phyloP scores from a whole-genome alignment of 2,888 invertebrate species.

The Morpho helenor region DNA sequence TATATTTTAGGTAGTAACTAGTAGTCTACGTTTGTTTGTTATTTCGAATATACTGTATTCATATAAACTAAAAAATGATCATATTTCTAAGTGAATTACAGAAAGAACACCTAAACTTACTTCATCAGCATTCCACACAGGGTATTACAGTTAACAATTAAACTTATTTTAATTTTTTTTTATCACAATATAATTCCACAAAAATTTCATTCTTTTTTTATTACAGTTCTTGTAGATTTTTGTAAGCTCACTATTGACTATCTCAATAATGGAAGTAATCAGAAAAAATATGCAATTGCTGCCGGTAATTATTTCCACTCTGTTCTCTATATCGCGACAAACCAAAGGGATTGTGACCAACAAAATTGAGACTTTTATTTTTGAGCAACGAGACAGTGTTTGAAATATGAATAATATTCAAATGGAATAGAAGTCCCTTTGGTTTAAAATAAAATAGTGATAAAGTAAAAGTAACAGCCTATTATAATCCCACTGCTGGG shows the following conservation, averaged over 20 bases:
- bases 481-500: no score
- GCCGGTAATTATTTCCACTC: constrained; percentile 62
- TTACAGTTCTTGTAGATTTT: constrained; percentile 83
- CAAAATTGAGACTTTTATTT: no score
- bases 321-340: no score
- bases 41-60: no score
- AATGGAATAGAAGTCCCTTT: no score
- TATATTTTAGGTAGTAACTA: no score
- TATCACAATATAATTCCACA: background rate
- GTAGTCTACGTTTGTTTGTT: no score
- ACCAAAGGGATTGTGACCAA: no score
- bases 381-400: no score
- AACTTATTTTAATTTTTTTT: background rate
- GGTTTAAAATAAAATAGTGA: no score
- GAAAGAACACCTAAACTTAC: constrained; percentile 58
- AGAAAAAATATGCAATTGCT: constrained; percentile 80
- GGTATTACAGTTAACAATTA: constrained; percentile 35
- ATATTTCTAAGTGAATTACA: constrained; percentile 69
- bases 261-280: constrained; percentile 82
- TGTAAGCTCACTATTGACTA: constrained; percentile 84
- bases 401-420: no score
- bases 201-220: constrained; percentile 17
- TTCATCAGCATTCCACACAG: constrained; percentile 59
- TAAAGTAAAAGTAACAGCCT: no score
- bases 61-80: constrained; percentile 50